These are phyloP conservation scores for Callithrix jacchus DNA, from an alignment of 2,113 vertebrate species.

Conservation along the genomic window DNA sequence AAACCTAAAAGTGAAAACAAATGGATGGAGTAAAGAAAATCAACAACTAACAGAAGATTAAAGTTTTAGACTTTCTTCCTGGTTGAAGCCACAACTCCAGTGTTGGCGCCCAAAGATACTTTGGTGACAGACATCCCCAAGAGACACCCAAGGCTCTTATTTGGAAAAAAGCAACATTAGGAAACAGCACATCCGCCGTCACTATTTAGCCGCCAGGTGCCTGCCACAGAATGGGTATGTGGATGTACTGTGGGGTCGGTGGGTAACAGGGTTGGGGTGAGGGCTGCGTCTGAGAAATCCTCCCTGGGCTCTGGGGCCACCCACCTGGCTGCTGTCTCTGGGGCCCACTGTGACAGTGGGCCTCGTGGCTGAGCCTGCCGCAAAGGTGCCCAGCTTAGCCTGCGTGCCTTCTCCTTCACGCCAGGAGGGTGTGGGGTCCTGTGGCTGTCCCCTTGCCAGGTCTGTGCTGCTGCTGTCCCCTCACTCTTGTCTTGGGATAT, in stretches of 20 bases:
- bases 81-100: background rate
- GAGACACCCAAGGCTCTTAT: background rate
- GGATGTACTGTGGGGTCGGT: accelerated
- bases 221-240: accelerated
- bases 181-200: accelerated
- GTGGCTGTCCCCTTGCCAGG: background rate
- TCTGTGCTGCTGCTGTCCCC: background rate
- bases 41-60: background rate
- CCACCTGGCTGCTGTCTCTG: background rate
- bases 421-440: accelerated
- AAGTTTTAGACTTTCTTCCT: background rate
- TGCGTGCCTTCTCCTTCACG: background rate
- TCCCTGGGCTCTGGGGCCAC: background rate
- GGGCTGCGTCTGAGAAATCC: background rate
- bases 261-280: background rate
- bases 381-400: background rate
- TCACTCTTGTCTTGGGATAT: background rate
- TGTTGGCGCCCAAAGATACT: background rate
- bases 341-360: too few relatives aligned
- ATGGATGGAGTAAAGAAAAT: conserved; percentile 49
- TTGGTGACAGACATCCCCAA: background rate
- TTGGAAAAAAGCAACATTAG: background rate
- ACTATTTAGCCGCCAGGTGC: too few relatives aligned
- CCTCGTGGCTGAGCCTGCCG: background rate
- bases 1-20: conserved; percentile 71